Conservation (phyloP, 2,888 invertebrate species). For the Scaptodrosophila latifasciaeformis region DNA sequence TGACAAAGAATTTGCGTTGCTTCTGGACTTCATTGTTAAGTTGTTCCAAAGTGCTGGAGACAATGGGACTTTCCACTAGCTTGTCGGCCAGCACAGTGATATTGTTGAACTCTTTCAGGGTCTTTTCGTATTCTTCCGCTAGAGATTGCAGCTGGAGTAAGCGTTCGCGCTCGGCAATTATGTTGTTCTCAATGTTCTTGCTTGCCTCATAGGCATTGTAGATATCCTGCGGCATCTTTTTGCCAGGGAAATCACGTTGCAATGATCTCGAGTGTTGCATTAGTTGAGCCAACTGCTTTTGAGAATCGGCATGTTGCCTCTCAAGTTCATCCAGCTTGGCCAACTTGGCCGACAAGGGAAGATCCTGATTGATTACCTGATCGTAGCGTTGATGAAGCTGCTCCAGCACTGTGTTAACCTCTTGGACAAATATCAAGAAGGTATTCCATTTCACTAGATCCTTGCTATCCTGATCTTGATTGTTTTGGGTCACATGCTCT, state of each 20-base stretch:
- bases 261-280: conserved; percentile 80
- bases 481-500: conserved; percentile 80
- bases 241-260: conserved; percentile 82
- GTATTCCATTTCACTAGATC: conserved; percentile 83
- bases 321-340: conserved; percentile 84
- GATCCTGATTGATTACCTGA: conserved; percentile 76
- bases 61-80: conserved; percentile 85
- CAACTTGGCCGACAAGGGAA: conserved; percentile 81
- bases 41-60: conserved; percentile 84
- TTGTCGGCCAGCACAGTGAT: conserved; percentile 90
- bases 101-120: conserved; percentile 88
- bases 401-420: conserved; percentile 64
- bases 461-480: conserved; percentile 78
- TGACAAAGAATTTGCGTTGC: conserved; percentile 91
- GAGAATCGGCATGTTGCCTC: conserved; percentile 79
- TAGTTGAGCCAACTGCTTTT: conserved; percentile 79
- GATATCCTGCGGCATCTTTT: conserved; percentile 81
- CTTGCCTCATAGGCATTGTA: conserved; percentile 81
- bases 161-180: conserved; percentile 84
- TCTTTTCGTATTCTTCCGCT: conserved; percentile 91
- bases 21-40: conserved; percentile 93
- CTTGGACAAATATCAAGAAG: conserved; percentile 80
- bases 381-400: conserved; percentile 69
- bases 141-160: conserved; percentile 84
- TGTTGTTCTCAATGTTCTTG: conserved; percentile 82